A percentile compares a stretch with the other conserved stretches of the same genome.
These are phyloP conservation scores for Wiebesia pumilae DNA, from an alignment of 1,140 invertebrate species.

Conservation along the genomic window DNA sequence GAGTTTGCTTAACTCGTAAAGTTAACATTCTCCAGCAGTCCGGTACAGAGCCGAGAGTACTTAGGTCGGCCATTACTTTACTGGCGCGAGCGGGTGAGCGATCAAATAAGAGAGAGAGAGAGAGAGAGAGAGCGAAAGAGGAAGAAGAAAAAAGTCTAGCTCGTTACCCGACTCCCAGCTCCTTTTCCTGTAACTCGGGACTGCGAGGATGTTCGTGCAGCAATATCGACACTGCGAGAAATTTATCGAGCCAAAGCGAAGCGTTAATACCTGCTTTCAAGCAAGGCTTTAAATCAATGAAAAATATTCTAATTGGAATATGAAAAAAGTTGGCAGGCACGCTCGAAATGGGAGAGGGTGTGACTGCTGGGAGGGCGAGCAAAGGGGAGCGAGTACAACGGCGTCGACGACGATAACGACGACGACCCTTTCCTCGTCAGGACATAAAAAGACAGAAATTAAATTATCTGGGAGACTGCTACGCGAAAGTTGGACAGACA, in stretches of 20 bases:
- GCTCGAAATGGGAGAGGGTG: constrained; percentile 12
- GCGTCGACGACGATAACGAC: not conserved
- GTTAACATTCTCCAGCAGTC: constrained; percentile 63
- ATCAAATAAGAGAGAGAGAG: not conserved
- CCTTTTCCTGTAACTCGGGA: constrained; percentile 19
- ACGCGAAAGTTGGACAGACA: not conserved
- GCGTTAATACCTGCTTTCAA: constrained; percentile 72
- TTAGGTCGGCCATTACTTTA: not conserved
- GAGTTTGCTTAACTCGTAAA: constrained; percentile 73
- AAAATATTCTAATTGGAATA: constrained; percentile 76
- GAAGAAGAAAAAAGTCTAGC: constrained; percentile 15
- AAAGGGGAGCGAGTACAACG: not conserved
- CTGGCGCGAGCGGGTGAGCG: not conserved
- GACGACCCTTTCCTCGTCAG: not conserved
- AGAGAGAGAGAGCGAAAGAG: too few species aligned
- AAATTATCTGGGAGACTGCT: constrained; percentile 17
- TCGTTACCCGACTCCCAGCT: constrained; percentile 7
- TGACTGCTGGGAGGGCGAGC: constrained; percentile 40
- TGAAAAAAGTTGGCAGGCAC: constrained; percentile 73
- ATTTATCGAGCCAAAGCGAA: constrained; percentile 71
- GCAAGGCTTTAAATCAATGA: constrained; percentile 72
- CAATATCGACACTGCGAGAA: constrained; percentile 67
- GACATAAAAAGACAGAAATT: constrained; percentile 46
- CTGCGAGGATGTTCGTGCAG: constrained; percentile 46
- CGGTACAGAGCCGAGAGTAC: constrained; percentile 34